Evolutionary conservation across 2,113 vertebrate genomes (phyloP).

Genomic region (Nothocercus julius): DNA sequence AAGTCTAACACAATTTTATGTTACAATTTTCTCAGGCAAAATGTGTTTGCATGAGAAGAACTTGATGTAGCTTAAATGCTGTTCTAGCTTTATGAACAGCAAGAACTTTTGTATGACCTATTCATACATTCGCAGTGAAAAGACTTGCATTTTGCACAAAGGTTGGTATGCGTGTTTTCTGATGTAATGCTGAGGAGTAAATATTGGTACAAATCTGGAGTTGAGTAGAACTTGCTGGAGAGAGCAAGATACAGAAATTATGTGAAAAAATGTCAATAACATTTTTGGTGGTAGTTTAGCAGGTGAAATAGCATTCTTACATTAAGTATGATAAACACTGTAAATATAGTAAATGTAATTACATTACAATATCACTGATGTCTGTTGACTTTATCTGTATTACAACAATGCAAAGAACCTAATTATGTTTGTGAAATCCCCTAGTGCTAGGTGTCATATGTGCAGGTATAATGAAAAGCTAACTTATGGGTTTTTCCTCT

Average conservation of each 20-base stretch:
- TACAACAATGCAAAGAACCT: neutral
- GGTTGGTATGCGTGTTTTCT: neutral
- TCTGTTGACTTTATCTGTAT: neutral
- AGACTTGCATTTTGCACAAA: neutral
- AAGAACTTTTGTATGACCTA: neutral
- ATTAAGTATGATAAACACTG: neutral
- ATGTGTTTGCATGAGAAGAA: neutral
- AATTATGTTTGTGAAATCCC: neutral
- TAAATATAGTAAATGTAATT: neutral
- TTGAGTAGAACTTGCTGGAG: neutral
- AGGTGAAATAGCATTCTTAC: neutral
- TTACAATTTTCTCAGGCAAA: neutral
- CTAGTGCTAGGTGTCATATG: fast-evolving
- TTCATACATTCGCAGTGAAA: neutral
- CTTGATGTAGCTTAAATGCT: neutral
- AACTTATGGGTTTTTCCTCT: neutral
- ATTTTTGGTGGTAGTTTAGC: neutral
- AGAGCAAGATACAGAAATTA: neutral
- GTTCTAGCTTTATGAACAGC: neutral
- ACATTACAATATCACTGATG: neutral
- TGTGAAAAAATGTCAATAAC: neutral
- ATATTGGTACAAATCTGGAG: neutral
- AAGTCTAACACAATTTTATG: neutral
- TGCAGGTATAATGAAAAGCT: neutral
- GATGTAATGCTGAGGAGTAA: neutral